phyloP scores from a whole-genome alignment of 2,888 invertebrate genomes.

The Thelaira solivaga region DNA sequence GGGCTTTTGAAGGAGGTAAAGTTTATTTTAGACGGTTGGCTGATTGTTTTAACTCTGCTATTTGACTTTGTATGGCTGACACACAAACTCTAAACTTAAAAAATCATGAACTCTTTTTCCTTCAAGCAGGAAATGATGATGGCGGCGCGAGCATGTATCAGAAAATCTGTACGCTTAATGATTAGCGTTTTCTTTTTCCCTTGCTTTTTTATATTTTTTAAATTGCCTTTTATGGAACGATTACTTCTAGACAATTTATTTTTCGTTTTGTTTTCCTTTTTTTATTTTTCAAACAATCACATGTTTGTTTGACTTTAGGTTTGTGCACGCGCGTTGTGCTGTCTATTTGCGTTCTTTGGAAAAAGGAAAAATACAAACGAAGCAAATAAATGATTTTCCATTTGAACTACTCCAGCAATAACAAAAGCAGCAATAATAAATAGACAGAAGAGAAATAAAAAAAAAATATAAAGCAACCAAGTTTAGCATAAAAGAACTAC shows the following conservation, averaged over 20 bases:
- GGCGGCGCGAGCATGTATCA: background rate
- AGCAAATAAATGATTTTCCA: slow-evolving; percentile 57
- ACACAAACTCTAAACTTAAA: no score
- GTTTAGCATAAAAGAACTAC: slow-evolving; percentile 4
- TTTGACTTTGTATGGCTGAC: background rate
- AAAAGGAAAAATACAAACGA: slow-evolving; percentile 38
- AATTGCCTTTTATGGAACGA: slow-evolving; percentile 56
- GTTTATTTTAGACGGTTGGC: background rate
- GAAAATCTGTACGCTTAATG: slow-evolving; percentile 14
- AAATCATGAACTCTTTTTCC: slow-evolving; percentile 1
- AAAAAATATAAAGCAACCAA: background rate
- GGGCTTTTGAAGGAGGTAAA: background rate
- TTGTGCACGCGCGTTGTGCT: slow-evolving; percentile 4
- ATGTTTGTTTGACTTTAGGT: no score
- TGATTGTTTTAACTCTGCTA: background rate
- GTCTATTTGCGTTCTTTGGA: slow-evolving; percentile 11
- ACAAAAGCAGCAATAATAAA: slow-evolving; percentile 13
- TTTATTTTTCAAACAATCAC: background rate
- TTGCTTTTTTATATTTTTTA: slow-evolving; percentile 19
- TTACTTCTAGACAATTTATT: slow-evolving; percentile 57
- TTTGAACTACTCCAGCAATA: slow-evolving; percentile 42
- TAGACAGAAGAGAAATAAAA: background rate
- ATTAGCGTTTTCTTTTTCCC: slow-evolving; percentile 42
- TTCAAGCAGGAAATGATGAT: background rate
- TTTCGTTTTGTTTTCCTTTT: background rate